Conservation (phyloP, 2,888 invertebrate species). For the Drosophila kambysellisi region DNA sequence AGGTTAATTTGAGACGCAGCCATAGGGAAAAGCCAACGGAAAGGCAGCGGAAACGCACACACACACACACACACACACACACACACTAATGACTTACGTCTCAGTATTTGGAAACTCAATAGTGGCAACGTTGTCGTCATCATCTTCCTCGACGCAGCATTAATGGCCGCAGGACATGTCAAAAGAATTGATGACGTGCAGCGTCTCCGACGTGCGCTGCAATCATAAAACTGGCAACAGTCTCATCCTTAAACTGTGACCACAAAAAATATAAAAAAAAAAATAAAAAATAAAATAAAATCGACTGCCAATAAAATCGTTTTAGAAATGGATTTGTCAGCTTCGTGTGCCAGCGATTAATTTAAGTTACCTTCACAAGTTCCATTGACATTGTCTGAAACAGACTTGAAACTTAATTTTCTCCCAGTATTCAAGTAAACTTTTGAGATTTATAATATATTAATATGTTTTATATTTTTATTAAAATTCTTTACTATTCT, state of each 20-base stretch:
- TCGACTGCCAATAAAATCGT: constrained; percentile 51
- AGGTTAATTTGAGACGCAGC: constrained; percentile 74
- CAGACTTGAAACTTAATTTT: not conserved
- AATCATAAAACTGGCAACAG: constrained; percentile 65
- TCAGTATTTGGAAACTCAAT: constrained; percentile 2
- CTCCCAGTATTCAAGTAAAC: no score
- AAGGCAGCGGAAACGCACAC: constrained; percentile 53
- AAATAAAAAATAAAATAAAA: not conserved
- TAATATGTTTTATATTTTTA: no score
- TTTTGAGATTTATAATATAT: no score
- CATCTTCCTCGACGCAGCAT: constrained; percentile 46
- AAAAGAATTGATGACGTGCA: constrained; percentile 79
- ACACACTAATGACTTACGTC: not conserved
- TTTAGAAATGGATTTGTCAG: constrained; percentile 61
- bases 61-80: constrained; percentile 22
- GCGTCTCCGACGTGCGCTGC: constrained; percentile 66
- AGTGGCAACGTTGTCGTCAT: constrained; percentile 41
- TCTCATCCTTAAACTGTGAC: not conserved
- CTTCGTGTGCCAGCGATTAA: constrained; percentile 62
- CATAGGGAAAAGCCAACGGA: constrained; percentile 64
- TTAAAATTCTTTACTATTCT: no score
- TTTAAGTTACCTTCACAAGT: constrained; percentile 41
- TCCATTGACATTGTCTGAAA: constrained; percentile 23
- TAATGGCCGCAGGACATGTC: constrained; percentile 80
- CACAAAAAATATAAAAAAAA: not conserved